Percentiles rank a stretch among this genome's conserved stretches.
phyloP scores from a whole-genome alignment of 2,888 invertebrate species.

The Griposia aprilina region DNA sequence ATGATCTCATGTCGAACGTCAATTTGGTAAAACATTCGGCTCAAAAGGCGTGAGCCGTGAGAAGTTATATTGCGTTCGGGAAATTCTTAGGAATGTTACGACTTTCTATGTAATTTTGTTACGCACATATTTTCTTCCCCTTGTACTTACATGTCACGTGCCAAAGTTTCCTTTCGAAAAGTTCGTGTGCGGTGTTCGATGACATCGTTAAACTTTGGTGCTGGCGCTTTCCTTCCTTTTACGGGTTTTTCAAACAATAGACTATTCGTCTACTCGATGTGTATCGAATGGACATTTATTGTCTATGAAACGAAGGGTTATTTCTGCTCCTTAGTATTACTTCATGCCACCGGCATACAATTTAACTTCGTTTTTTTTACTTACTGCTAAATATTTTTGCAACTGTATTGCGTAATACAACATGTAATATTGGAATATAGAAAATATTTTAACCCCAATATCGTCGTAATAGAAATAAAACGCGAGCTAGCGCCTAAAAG shows the following conservation, averaged over 20 bases:
- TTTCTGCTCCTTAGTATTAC: slow-evolving; percentile 5
- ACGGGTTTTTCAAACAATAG: slow-evolving; percentile 41
- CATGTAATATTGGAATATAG: background rate
- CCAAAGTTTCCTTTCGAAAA: slow-evolving; percentile 54
- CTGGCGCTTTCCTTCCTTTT: slow-evolving; percentile 6
- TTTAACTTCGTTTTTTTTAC: background rate
- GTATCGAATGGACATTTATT: slow-evolving; percentile 26
- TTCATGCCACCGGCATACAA: background rate
- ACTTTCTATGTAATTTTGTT: slow-evolving; percentile 68
- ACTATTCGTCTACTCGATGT: slow-evolving; percentile 6
- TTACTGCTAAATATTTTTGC: background rate
- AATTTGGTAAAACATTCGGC: slow-evolving; percentile 85
- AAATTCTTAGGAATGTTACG: slow-evolving; percentile 73
- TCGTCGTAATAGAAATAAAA: slow-evolving; percentile 33
- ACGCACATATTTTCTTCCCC: slow-evolving; percentile 45
- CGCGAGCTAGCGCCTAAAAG: slow-evolving; percentile 37
- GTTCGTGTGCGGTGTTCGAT: slow-evolving; percentile 49
- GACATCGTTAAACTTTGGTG: slow-evolving; percentile 58
- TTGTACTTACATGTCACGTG: slow-evolving; percentile 58
- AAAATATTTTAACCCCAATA: slow-evolving; percentile 20
- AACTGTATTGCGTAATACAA: background rate
- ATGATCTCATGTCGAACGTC: slow-evolving; percentile 84
- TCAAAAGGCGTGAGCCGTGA: slow-evolving; percentile 76
- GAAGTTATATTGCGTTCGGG: slow-evolving; percentile 75
- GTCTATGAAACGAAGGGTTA: slow-evolving; percentile 29